Percentiles rank a stretch among this genome's conserved stretches.
Evolutionary conservation across 2,888 invertebrate genomes (phyloP).

Genomic region (Andrena bucephala): DNA sequence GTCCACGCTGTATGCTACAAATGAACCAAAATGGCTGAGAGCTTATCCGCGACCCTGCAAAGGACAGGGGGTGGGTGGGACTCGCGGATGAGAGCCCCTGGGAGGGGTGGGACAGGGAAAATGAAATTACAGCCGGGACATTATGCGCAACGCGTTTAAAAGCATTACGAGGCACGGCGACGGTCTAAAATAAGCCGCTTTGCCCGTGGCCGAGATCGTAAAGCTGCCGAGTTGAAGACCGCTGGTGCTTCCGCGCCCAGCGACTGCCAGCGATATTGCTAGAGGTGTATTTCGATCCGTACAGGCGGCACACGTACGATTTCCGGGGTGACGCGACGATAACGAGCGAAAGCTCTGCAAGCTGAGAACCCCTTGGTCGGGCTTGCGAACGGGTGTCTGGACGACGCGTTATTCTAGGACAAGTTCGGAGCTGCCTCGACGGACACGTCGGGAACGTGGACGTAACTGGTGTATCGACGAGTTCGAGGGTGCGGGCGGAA

Average conservation of each 20-base stretch:
- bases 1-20: too few relatives aligned
- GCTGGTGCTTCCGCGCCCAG: conserved; percentile 45
- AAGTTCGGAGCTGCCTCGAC: conserved; percentile 55
- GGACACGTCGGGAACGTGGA: conserved; percentile 35
- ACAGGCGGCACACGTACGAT: conserved; percentile 3
- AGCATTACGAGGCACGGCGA: conserved; percentile 52
- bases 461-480: conserved; percentile 35
- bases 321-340: conserved; percentile 27
- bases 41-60: too few relatives aligned
- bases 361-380: conserved; percentile 30
- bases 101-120: conserved; percentile 10
- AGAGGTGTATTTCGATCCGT: conserved; percentile 35
- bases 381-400: conserved; percentile 45
- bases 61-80: background rate
- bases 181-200: conserved; percentile 60
- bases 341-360: background rate
- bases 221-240: conserved; percentile 57
- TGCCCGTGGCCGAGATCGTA: conserved; percentile 60
- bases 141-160: conserved; percentile 56
- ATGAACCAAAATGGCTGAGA: too few relatives aligned
- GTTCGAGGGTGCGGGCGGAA: background rate
- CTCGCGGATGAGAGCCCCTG: conserved; percentile 23
- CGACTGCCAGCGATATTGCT: conserved; percentile 36
- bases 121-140: conserved; percentile 55
- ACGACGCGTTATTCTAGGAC: conserved; percentile 56